Evolutionary conservation across 2,113 vertebrate genomes (phyloP).

Genomic region (Pantherophis guttatus): DNA sequence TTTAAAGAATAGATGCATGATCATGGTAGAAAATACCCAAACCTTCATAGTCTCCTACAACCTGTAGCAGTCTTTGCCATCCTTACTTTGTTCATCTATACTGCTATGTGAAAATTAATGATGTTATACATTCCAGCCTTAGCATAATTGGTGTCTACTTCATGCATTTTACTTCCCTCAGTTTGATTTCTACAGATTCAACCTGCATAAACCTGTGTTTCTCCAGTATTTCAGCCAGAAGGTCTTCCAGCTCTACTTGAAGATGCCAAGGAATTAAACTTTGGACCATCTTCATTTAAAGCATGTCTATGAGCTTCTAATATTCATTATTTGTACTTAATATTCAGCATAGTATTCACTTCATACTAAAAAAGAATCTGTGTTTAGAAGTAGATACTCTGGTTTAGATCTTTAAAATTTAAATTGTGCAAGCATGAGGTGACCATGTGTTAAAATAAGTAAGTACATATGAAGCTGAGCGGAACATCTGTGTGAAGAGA

Average conservation of each 20-base stretch:
- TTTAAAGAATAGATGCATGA: neutral
- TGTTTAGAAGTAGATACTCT: neutral
- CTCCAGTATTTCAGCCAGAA: neutral
- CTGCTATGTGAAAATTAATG: neutral
- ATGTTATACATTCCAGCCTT: neutral
- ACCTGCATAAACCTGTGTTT: neutral
- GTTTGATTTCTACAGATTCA: neutral
- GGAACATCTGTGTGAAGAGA: neutral
- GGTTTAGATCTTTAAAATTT: neutral
- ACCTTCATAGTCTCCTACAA: neutral
- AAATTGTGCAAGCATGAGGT: neutral
- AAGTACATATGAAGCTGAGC: neutral
- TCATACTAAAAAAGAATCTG: neutral
- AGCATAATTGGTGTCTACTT: neutral
- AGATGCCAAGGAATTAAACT: neutral
- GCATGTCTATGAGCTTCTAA: constrained; percentile 28
- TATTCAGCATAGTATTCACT: neutral
- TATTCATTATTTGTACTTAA: constrained; percentile 28
- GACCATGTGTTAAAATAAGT: neutral
- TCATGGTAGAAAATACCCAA: neutral
- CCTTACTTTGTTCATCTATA: neutral
- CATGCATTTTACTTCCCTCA: neutral
- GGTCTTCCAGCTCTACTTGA: neutral
- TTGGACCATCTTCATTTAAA: neutral
- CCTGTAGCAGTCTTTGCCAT: neutral